Base-by-base conservation (phyloP, 2,888 invertebrate genomes). In the Flexamia atlantica region DNA sequence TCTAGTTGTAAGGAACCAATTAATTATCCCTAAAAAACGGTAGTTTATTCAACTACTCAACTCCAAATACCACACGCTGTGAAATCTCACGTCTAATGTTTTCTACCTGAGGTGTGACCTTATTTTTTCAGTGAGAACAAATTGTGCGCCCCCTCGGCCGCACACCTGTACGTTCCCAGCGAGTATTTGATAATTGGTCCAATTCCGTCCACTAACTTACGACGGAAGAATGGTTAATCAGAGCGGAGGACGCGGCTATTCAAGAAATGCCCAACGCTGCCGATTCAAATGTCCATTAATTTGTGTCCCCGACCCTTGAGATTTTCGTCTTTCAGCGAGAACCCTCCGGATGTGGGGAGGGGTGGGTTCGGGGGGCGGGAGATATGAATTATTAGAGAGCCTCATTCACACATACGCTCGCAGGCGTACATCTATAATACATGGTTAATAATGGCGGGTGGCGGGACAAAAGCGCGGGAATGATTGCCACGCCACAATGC, bases 381-480 rank as follows among this genome's bases (percentile, higher is more conserved):
- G 81, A 60, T 81, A 81, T 81, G 81, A 81, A 81, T 81, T 81
- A 81, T 81, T 81, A 81, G 81, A 40, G 81, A 81, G 81, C 50
- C 57, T 81, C 81, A 81, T 81, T 81, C 81, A 81, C 81, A 81
- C 81, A 81, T 81, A 81, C 81, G 81, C 81, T 81, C 60, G 81
- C 60, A 81, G 81, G 81, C 81, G 70, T 40, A 70, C 70, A 70
- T 70, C 70, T 70, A 70, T 70, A 70, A 70, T 70, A 70, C 70
- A 70, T 70, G 70, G 70, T 70, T 70, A 70, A 70, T 70, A 70
- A 70, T 70, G 70, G 70, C 70, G 70, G 70, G 70, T 70, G 70
- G 70, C 23, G 70, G 70, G 70, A 70, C 70, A 70, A 70, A 70
- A 70, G 70, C 70, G 40, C 70, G 70, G 70, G 70, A 70, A 70